Base-by-base conservation (phyloP, 2,113 vertebrate species). In the Todiramphus saurophagus region DNA sequence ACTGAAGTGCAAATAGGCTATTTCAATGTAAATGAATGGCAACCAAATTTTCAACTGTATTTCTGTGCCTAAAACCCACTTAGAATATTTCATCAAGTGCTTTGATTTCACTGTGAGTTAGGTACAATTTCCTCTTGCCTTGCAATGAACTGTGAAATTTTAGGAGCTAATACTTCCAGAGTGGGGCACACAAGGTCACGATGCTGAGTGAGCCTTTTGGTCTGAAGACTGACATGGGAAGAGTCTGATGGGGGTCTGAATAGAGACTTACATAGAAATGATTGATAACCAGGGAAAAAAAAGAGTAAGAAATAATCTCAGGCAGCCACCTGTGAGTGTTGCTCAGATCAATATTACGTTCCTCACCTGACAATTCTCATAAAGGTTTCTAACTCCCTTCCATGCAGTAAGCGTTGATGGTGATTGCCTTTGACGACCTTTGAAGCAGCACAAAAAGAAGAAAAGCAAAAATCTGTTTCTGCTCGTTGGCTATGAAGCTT, bases 341-440 rank as follows among this genome's bases (percentile, higher is more conserved):
- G 16, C 39, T 69, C 7, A 55, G 84, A 90, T 96, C 91, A 77
- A 69, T 93, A 62, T 79, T 91, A n/a, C 44, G 28, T 90, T 91
- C 70, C 63, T 93, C 53, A 90, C 59, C 41, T 90, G 78, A 50
- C 82, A 73, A 53, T 88, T 82, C 74, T 74, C 51, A 63, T 80
- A 82, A 87, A 90, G 66, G 27, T 46, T 94, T 82, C 66, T 78
- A 56, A 16, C 83, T 74, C 20, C 6, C n/a, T 50, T 41, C 4
- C 27, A 17, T 78, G 51, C 62, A 68, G 24, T 66, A 68, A 88
- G 7, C 55, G 48, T 86, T 93, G 72, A 88, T 93, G 60, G 16
- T 78, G 73, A 92, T 92, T 92, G 86, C 76, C 69, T 87, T 55
- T 95, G 89, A 91, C 87, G 92, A 63, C 21, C 46, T 78, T 75